Evolutionary conservation across 2,888 invertebrate species (phyloP), one percentile per base, ranked within the genome.

Genomic region (Dendrolimus houi): DNA sequence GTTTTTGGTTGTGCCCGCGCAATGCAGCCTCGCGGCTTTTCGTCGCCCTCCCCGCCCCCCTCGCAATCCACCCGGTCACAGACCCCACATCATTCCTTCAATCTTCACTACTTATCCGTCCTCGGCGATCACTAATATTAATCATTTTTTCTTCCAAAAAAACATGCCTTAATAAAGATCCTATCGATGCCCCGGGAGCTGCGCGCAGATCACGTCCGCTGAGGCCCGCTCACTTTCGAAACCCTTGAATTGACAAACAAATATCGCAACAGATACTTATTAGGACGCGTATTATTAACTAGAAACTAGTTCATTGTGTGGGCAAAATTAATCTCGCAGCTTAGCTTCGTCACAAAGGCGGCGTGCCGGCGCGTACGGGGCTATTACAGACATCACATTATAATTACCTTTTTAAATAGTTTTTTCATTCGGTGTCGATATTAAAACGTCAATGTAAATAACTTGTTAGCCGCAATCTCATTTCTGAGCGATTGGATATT

Each of bases 401-500:
- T 88, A 89, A 90, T 89, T 90, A 89, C 83, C 79, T 87, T 90
- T 90, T 90, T 87, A 86, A 89, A 88, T 87, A 85, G 88, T 88
- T 90, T 90, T 87, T 85, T 86, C 80, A 78, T 75, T 58, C 75
- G 74, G 71, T 81, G 81, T 83, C 78, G 87, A 86, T 88, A 90
- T 90, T 90, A 89, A 90, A 89, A 90, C 89, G 90, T 90, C 90
- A 90, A 89, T 87, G 90, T 90, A 90, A 90, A 89, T 90, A 90
- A 90, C 90, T 90, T 90, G 90, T 90, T 90, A 90, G 90, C 89
- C 87, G 90, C 90, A 87, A 90, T 89, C 90, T 90, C 90, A 90
- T 90, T 90, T 89, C 89, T 85, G 82, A 81, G 79, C 88, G 87
- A 88, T 89, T 90, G 90, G 87, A 87, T 89, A 88, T 89, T 87